These are phyloP conservation scores for Aphelenchoides besseyi DNA, from an alignment of 1,140 invertebrate genomes.

Conservation along the genomic window DNA sequence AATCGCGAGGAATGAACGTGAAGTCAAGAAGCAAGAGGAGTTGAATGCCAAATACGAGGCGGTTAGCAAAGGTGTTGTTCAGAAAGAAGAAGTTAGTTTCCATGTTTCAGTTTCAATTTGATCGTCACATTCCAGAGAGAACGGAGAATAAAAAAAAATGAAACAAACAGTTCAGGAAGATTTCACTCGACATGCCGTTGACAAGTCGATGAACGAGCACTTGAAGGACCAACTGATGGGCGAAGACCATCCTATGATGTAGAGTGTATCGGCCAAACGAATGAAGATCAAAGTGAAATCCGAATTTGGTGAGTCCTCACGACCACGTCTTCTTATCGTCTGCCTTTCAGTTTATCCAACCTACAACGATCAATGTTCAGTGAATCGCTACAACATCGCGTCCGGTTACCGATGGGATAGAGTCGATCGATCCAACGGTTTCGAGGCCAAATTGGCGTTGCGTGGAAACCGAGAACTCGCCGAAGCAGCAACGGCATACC, in stretches of 20 bases:
- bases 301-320: conserved; percentile 37
- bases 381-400: conserved; percentile 81
- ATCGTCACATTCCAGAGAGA: conserved; percentile 49
- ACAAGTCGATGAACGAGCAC: conserved; percentile 54
- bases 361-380: conserved; percentile 50
- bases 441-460: conserved; percentile 76
- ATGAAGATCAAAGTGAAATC: conserved; percentile 46
- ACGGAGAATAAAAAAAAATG: too few species aligned
- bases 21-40: conserved; percentile 49
- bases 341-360: conserved; percentile 52
- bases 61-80: conserved; percentile 46
- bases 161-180: conserved; percentile 44
- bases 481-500: conserved; percentile 33
- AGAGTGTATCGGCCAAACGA: conserved; percentile 33
- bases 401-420: conserved; percentile 97
- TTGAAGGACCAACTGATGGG: conserved; percentile 42
- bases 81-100: conserved; percentile 40
- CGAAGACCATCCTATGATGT: conserved; percentile 54
- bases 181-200: conserved; percentile 51
- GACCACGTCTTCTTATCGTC: background rate
- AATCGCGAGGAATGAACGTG: conserved; percentile 40
- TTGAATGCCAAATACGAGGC: conserved; percentile 42
- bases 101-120: conserved; percentile 32
- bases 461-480: conserved; percentile 40
- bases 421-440: conserved; percentile 92